Evolutionary conservation across 23 tunicate species (phyloP).

Genomic region (Ascidia mentula): DNA sequence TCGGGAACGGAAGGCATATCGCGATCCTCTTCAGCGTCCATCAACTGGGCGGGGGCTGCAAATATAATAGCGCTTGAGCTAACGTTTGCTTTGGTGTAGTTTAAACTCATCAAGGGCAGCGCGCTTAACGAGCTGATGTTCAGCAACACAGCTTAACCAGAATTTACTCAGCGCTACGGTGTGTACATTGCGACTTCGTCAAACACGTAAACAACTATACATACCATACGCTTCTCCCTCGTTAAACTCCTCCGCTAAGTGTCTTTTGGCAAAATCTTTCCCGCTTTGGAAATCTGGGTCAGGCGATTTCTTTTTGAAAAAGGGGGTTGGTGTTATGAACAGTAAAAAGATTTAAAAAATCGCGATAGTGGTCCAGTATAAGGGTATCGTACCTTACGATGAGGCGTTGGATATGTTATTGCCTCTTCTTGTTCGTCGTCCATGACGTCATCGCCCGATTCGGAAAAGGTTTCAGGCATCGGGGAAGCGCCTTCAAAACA

Average conservation of each 20-base stretch:
- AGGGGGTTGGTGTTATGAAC: not conserved
- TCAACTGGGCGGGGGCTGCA: conserved; percentile 1
- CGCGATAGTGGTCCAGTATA: not conserved
- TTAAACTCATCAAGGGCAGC: not conserved
- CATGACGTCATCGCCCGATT: not conserved
- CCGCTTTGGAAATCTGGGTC: not conserved
- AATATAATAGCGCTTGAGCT: not conserved
- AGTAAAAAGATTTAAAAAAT: not conserved
- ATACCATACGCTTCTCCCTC: not conserved
- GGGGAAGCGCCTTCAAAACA: not conserved
- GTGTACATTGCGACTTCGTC: not conserved
- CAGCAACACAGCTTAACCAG: conserved; percentile 1
- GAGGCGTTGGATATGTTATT: not conserved
- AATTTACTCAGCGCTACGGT: not conserved
- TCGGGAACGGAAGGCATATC: not conserved
- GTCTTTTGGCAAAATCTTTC: not conserved
- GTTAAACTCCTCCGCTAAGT: not conserved
- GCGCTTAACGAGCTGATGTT: no score
- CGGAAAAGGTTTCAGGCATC: not conserved
- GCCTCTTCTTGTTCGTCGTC: conserved; percentile 2
- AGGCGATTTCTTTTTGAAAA: not conserved
- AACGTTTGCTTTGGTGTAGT: not conserved
- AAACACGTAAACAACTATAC: conserved; percentile 11
- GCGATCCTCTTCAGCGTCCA: not conserved
- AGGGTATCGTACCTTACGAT: not conserved